Evolutionary conservation across 2,113 vertebrate species (phyloP), one percentile per base, ranked within the genome.

Genomic region (Eulacestoma nigropectus): DNA sequence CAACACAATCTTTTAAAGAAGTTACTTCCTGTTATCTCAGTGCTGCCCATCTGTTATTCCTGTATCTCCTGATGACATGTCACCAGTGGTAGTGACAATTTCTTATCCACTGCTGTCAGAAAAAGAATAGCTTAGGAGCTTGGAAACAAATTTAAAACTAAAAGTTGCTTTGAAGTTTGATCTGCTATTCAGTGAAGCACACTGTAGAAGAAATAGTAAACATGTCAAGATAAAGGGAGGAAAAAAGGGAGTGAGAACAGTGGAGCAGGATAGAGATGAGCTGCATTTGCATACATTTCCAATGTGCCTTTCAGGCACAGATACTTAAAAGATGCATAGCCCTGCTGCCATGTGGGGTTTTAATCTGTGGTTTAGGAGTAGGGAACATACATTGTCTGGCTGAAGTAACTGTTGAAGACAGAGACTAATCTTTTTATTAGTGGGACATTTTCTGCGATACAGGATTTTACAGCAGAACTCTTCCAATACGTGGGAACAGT

Each of bases 121-220:
- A 90, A 90, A 94, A 93, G 84, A 97, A 96, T 94, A 78, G 91
- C 56, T 90, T 68, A 60, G 88, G 87, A 96, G 92, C 93, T 83
- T 64, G 62, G 92, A 96, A 97, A 97, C 92, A 95, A 97, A 97
- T 95, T 88, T 95, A 84, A 88, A 60, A 91, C 87, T 84, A 91
- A 92, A 94, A 95, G 88, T 95, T 94, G 88, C 95, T 97, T 96
- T 97, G 96, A 96, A 96, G 97, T 97, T 96, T 92, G 91, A 96
- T 97, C 93, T 92, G 90, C 93, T 93, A 77, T 94, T 96, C 94
- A 70, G 50, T 46, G 80, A 53, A 94, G 83, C 69, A 90, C 53
- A 88, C 56, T 65, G 85, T 53, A 89, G 82, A 64, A 89, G 93
- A 95, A 97, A 92, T 67, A 86, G 95, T 83, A 93, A 96, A 94